A percentile compares a stretch with the other conserved stretches of the same genome.
Conservation (phyloP, 2,888 invertebrate species). For the Automeris io region DNA sequence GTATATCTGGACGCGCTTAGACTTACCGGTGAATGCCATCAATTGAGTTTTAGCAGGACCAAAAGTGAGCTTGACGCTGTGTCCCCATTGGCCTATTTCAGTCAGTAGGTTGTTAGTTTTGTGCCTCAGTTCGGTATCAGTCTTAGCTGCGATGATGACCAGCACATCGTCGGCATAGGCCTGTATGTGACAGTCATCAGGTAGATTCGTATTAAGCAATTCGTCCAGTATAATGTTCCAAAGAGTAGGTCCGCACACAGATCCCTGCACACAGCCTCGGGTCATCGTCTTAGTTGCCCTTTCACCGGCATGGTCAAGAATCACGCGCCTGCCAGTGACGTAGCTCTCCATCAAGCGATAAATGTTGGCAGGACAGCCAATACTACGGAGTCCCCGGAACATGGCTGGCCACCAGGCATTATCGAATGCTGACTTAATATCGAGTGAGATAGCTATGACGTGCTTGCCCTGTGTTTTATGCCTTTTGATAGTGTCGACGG, state of each 20-base stretch:
- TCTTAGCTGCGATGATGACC: neutral
- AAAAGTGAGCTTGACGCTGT: neutral
- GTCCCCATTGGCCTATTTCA: neutral
- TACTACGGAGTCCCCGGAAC: neutral
- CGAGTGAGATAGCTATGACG: constrained; percentile 11
- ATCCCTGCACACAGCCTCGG: constrained; percentile 16
- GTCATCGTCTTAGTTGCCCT: constrained; percentile 4
- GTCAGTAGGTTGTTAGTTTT: neutral
- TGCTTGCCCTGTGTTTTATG: constrained; percentile 1
- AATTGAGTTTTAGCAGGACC: neutral
- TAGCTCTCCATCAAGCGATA: constrained; percentile 6
- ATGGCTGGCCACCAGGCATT: constrained; percentile 11
- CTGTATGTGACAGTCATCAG: neutral
- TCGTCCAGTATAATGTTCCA: neutral
- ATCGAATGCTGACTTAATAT: constrained; percentile 8
- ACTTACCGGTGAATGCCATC: neutral
- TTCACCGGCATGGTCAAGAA: constrained; percentile 4
- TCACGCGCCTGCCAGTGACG: neutral
- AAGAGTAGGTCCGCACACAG: too few species aligned
- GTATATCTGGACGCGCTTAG: too few species aligned
- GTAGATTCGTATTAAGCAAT: neutral
- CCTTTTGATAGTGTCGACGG: neutral
- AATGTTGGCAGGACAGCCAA: constrained; percentile 4
- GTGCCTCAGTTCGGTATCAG: neutral
- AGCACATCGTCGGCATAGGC: neutral